phyloP scores from a whole-genome alignment of 1,140 invertebrate species.

The Bombus pascuorum region DNA sequence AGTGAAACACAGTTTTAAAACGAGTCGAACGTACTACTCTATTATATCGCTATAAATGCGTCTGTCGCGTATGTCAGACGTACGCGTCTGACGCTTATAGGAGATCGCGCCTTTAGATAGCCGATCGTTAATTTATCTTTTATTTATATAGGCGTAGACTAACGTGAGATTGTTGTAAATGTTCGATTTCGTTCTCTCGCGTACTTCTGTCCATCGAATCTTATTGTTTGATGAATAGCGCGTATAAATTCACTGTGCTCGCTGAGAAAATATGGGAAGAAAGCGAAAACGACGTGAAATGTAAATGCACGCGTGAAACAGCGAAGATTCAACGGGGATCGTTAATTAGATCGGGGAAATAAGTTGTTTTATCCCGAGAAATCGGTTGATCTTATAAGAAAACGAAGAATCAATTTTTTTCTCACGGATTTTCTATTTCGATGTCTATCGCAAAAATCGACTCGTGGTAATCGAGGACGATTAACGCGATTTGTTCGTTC shows the following conservation, averaged over 20 bases:
- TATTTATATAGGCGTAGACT: constrained; percentile 26
- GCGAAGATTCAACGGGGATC: not conserved
- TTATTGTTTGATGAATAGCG: not conserved
- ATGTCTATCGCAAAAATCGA: not conserved
- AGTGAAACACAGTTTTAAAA: too few relatives aligned
- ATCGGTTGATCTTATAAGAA: not conserved
- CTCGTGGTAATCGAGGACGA: not conserved
- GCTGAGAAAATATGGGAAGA: not conserved
- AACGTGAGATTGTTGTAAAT: not conserved
- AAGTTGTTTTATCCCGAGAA: not conserved
- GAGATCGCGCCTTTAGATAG: not conserved
- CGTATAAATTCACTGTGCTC: not conserved
- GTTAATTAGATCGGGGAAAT: not conserved
- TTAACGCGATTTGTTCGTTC: too few relatives aligned
- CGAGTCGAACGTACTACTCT: too few relatives aligned
- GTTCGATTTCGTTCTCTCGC: not conserved
- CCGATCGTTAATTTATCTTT: constrained; percentile 51
- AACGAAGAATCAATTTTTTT: not conserved
- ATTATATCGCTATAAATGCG: not conserved
- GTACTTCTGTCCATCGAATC: not conserved
- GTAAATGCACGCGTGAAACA: too few relatives aligned
- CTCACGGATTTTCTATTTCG: not conserved
- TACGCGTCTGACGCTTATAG: not conserved
- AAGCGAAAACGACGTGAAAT: too few relatives aligned
- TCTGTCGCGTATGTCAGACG: not conserved